These are phyloP conservation scores for Chloroceryle inda DNA, from an alignment of 2,797 vertebrate species.

Conservation along the genomic window DNA sequence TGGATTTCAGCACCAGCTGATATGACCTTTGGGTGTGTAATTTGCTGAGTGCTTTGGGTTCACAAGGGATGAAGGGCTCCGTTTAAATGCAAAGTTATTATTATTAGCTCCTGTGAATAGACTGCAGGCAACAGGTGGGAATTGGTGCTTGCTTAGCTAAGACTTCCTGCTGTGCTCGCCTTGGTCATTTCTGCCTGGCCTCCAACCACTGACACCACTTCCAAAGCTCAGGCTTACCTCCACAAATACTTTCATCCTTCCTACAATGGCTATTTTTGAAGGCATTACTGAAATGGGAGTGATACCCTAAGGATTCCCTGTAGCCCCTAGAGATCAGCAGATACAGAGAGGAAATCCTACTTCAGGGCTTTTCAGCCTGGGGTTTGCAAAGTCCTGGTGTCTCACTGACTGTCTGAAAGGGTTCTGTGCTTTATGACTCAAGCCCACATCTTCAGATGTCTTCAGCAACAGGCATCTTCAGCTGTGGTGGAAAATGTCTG, in stretches of 20 bases:
- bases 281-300: neutral
- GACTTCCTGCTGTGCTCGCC: constrained; percentile 10
- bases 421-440: neutral
- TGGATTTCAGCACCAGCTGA: neutral
- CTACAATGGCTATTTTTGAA: neutral
- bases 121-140: constrained; percentile 60
- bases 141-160: neutral
- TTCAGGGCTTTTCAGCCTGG: neutral
- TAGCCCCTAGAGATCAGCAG: neutral
- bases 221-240: neutral
- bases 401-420: neutral
- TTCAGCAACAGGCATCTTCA: neutral
- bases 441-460: neutral
- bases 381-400: neutral
- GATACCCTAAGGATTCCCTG: neutral
- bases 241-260: neutral
- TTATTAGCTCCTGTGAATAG: constrained; percentile 55
- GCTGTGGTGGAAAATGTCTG: neutral
- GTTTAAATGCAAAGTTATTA: neutral
- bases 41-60: constrained; percentile 30
- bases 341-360: neutral
- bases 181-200: neutral
- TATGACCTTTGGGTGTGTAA: constrained; percentile 38
- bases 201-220: neutral
- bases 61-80: constrained; percentile 36